Evolutionary conservation across 2,888 invertebrate species (phyloP).

Genomic region (Helicoverpa assulta): DNA sequence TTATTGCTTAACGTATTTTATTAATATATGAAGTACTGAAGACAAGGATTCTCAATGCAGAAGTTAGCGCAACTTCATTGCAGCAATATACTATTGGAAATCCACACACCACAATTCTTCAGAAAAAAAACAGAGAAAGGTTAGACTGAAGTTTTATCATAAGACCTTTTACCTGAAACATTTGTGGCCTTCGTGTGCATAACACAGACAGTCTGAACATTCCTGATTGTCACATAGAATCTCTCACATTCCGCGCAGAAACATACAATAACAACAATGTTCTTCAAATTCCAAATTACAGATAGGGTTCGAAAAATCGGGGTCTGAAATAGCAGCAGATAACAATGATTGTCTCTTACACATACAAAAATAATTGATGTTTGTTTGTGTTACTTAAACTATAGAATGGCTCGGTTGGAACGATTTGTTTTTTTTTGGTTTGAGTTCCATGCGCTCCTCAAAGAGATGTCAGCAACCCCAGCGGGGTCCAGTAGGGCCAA

Average conservation of each 20-base stretch:
- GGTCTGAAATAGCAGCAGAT: slow-evolving; percentile 8
- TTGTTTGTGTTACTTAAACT: too few relatives aligned
- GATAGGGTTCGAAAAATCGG: not conserved
- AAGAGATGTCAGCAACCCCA: too few relatives aligned
- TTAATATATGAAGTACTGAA: too few relatives aligned
- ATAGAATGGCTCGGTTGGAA: too few relatives aligned
- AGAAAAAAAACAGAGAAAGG: not conserved
- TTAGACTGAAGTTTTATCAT: not conserved
- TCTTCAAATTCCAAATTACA: slow-evolving; percentile 11
- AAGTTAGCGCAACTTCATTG: too few relatives aligned
- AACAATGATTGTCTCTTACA: not conserved
- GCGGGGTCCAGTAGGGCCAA: too few relatives aligned
- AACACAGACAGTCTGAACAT: slow-evolving; percentile 18
- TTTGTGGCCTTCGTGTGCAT: not conserved
- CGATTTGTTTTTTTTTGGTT: too few relatives aligned
- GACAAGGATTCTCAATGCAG: too few relatives aligned
- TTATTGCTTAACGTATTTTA: too few relatives aligned
- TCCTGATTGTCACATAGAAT: slow-evolving; percentile 22
- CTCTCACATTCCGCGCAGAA: slow-evolving; percentile 25
- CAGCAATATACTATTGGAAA: too few relatives aligned
- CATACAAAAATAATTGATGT: not conserved
- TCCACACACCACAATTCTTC: not conserved
- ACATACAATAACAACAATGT: slow-evolving; percentile 7
- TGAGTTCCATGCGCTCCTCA: too few relatives aligned
- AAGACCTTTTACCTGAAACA: slow-evolving; percentile 5